phyloP scores from a whole-genome alignment of 2,113 vertebrate genomes.

The Plecotus auritus region DNA sequence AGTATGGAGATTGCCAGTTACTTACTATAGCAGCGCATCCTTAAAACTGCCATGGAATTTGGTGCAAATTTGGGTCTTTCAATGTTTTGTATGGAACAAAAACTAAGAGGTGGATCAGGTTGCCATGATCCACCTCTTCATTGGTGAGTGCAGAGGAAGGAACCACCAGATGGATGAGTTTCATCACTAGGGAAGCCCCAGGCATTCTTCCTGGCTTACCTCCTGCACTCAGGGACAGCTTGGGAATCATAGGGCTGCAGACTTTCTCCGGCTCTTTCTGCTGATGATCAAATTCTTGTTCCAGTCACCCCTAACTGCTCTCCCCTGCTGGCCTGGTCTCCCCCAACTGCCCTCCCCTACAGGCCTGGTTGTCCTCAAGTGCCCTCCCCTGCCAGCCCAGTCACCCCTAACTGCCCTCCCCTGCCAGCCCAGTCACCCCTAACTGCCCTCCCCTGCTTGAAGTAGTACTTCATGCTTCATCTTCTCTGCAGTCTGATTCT shows the following conservation, averaged over 20 bases:
- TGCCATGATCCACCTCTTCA: neutral
- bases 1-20: conserved; percentile 78
- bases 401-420: no score
- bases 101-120: neutral
- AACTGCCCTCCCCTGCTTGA: no score
- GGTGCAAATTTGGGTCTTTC: neutral
- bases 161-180: conserved; percentile 75
- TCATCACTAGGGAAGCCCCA: conserved; percentile 87
- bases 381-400: no score
- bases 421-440: no score
- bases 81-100: neutral
- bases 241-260: conserved; percentile 85
- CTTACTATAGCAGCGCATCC: neutral
- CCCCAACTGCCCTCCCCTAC: no score
- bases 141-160: neutral
- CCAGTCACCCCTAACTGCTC: no score
- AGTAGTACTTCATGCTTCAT: no score
- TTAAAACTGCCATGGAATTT: neutral
- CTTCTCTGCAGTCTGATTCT: neutral
- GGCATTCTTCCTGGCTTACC: conserved; percentile 86
- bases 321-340: no score
- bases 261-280: conserved; percentile 92
- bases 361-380: no score
- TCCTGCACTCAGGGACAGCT: conserved; percentile 84
- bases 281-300: conserved; percentile 83